Conservation (phyloP, 2,888 invertebrate species). For the Antheraea assamensis region DNA sequence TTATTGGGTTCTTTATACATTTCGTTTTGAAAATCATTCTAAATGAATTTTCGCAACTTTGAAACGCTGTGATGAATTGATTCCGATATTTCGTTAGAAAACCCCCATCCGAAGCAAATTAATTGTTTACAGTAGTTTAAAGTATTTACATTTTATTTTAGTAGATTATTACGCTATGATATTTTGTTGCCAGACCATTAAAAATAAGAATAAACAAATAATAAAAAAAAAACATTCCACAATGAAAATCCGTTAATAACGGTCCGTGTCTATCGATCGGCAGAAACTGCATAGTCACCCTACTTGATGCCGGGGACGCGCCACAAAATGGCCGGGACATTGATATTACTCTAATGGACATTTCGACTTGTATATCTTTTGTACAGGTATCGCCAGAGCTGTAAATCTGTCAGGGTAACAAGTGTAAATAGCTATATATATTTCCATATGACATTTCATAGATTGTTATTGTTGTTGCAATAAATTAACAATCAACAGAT, state of each 20-base stretch:
- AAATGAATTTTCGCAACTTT: no score
- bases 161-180: neutral
- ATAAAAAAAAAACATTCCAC: neutral
- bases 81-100: neutral
- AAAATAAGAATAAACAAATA: slow-evolving; percentile 28
- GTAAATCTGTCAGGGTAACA: slow-evolving; percentile 3
- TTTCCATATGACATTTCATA: neutral
- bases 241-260: slow-evolving; percentile 49
- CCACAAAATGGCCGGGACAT: slow-evolving; percentile 47
- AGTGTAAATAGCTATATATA: neutral
- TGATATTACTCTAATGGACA: slow-evolving; percentile 28
- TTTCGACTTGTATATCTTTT: slow-evolving; percentile 21
- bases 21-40: no score
- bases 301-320: slow-evolving; percentile 60
- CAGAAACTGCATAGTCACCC: slow-evolving; percentile 62
- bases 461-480: neutral
- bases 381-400: slow-evolving; percentile 11
- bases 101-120: neutral
- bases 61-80: no score
- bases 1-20: no score
- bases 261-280: slow-evolving; percentile 51
- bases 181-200: slow-evolving; percentile 1
- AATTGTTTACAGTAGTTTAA: neutral
- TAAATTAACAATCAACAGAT: neutral
- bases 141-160: neutral